phyloP scores from a whole-genome alignment of 2,797 vertebrate genomes.

The Sitta carolinensis region DNA sequence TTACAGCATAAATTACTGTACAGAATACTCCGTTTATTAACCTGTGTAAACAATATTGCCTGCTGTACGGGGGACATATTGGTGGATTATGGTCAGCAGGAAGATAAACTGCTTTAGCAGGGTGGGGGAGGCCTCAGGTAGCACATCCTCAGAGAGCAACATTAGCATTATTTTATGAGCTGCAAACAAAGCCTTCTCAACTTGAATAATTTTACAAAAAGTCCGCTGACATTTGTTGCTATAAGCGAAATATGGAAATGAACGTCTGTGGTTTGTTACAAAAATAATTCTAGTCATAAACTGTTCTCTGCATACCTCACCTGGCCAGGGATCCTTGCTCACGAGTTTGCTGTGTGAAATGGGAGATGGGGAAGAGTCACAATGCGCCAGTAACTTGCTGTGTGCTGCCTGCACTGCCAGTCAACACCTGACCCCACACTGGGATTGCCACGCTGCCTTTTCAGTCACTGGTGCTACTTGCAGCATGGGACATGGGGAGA shows the following conservation, averaged over 20 bases:
- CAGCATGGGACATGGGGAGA: neutral
- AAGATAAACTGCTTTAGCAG: conserved; percentile 11
- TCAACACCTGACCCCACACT: neutral
- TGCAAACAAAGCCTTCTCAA: neutral
- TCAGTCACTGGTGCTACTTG: rapidly evolving
- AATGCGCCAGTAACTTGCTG: rapidly evolving
- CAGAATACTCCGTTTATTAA: conserved; percentile 47
- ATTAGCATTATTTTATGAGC: neutral
- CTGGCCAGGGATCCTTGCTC: neutral
- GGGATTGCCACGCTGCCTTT: neutral
- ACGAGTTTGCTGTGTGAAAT: neutral
- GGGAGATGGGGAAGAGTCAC: neutral
- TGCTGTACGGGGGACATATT: neutral
- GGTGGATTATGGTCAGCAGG: neutral
- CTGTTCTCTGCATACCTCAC: neutral
- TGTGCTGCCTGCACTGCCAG: rapidly evolving
- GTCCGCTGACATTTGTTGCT: neutral
- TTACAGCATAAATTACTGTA: conserved; percentile 70
- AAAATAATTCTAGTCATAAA: neutral
- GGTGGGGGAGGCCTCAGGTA: neutral
- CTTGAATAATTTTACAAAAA: neutral
- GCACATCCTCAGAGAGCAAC: neutral
- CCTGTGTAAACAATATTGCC: conserved; percentile 41
- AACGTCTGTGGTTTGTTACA: neutral
- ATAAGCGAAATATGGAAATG: neutral